Evolutionary conservation across 2,888 invertebrate genomes (phyloP).

Genomic region (Caenorhabditis sp.): DNA sequence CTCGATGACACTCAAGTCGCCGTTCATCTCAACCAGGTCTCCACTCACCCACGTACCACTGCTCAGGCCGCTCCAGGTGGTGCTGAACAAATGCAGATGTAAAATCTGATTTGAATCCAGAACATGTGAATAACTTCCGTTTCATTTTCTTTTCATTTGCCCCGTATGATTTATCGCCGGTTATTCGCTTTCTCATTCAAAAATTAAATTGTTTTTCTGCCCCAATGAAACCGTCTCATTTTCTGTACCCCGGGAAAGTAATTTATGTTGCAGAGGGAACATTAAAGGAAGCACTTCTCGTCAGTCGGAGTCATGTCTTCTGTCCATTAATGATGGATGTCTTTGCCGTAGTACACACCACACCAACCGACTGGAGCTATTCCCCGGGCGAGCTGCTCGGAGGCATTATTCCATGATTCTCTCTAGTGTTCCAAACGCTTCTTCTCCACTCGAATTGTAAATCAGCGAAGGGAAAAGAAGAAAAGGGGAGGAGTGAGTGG

Average conservation of each 20-base stretch:
- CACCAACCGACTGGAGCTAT: slow-evolving; percentile 18
- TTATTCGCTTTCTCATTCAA: slow-evolving; percentile 31
- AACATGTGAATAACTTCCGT: slow-evolving; percentile 43
- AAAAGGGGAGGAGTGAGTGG: slow-evolving; percentile 5
- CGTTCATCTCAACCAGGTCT: slow-evolving; percentile 65
- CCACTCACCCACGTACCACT: slow-evolving; percentile 67
- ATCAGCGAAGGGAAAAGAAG: slow-evolving; percentile 19
- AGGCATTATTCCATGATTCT: slow-evolving; percentile 40
- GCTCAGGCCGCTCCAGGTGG: slow-evolving; percentile 41
- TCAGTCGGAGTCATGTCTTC: slow-evolving; percentile 19
- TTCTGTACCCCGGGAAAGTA: not conserved
- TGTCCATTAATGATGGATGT: slow-evolving; percentile 54
- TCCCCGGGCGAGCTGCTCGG: slow-evolving; percentile 16
- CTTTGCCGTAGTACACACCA: slow-evolving; percentile 23
- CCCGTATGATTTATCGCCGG: slow-evolving; percentile 46
- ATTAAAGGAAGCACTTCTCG: slow-evolving; percentile 29
- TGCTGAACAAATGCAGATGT: slow-evolving; percentile 55
- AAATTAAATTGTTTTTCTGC: slow-evolving; percentile 51
- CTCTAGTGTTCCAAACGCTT: slow-evolving; percentile 18
- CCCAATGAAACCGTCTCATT: slow-evolving; percentile 12
- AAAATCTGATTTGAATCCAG: slow-evolving; percentile 14
- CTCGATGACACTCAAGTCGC: slow-evolving; percentile 65
- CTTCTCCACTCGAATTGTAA: slow-evolving; percentile 36
- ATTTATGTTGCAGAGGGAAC: slow-evolving; percentile 27
- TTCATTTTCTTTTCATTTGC: slow-evolving; percentile 31